These are phyloP conservation scores for Xenus cinereus DNA, from an alignment of 2,113 vertebrate species.

Conservation along the genomic window DNA sequence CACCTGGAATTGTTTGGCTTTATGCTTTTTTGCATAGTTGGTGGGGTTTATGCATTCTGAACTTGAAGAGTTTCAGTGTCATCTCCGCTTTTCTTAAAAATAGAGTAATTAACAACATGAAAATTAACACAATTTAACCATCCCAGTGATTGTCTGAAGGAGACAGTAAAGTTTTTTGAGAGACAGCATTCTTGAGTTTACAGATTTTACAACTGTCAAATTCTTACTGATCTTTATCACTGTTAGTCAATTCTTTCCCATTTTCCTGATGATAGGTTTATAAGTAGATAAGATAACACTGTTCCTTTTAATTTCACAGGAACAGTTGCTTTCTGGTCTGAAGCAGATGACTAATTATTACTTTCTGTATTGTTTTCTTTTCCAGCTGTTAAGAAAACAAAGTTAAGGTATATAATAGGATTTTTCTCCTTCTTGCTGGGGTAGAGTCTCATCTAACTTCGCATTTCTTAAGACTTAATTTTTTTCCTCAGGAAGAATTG, in stretches of 20 bases:
- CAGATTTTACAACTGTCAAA: neutral
- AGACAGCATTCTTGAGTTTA: neutral
- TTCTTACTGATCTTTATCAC: neutral
- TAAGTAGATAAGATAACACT: neutral
- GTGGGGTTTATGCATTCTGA: neutral
- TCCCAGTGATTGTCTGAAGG: neutral
- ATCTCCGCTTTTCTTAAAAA: neutral
- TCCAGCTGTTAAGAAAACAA: neutral
- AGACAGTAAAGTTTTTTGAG: neutral
- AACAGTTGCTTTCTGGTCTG: neutral
- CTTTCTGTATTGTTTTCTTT: neutral
- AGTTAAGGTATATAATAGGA: neutral
- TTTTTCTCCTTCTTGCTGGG: neutral
- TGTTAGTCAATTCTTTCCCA: neutral
- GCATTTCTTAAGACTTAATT: neutral
- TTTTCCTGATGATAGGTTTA: neutral
- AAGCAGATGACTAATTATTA: neutral
- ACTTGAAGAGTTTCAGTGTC: neutral
- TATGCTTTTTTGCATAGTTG: neutral
- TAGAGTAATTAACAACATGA: neutral
- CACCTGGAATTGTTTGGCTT: neutral
- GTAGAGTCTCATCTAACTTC: neutral
- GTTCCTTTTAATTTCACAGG: neutral
- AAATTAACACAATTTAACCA: neutral
- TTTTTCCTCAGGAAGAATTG: neutral